These are phyloP conservation scores for Burhinus bistriatus DNA, from an alignment of 2,113 vertebrate genomes.

Conservation along the genomic window DNA sequence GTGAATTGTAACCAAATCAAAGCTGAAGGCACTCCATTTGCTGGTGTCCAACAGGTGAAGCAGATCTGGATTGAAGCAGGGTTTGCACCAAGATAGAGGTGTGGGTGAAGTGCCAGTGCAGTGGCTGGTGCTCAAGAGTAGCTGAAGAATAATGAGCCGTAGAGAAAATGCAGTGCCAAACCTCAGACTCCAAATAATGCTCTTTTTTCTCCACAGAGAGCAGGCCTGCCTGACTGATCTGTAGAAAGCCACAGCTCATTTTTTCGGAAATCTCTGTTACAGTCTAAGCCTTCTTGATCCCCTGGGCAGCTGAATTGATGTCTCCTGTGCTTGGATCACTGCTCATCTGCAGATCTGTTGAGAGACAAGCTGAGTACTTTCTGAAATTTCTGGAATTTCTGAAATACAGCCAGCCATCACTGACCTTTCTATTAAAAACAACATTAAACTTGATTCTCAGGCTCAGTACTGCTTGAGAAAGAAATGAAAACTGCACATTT, in stretches of 20 bases:
- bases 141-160: background rate
- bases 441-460: slow-evolving; percentile 35
- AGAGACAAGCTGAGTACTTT: slow-evolving; percentile 2
- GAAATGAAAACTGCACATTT: slow-evolving; percentile 12
- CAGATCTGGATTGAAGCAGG: background rate
- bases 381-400: slow-evolving; percentile 43
- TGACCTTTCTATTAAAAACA: slow-evolving; percentile 60
- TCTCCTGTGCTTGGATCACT: background rate
- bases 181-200: background rate
- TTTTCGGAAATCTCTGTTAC: background rate
- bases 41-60: background rate
- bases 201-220: background rate
- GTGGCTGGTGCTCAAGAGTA: background rate
- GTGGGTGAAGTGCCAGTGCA: background rate
- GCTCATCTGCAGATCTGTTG: background rate
- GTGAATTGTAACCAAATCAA: background rate
- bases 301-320: background rate
- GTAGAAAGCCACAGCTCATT: background rate
- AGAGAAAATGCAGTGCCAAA: background rate
- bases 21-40: background rate
- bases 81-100: background rate
- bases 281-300: background rate
- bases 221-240: background rate
- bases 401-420: slow-evolving; percentile 32
- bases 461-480: slow-evolving; percentile 40